phyloP scores from a whole-genome alignment of 2,888 invertebrate genomes.

The Leptinotarsa juncta region DNA sequence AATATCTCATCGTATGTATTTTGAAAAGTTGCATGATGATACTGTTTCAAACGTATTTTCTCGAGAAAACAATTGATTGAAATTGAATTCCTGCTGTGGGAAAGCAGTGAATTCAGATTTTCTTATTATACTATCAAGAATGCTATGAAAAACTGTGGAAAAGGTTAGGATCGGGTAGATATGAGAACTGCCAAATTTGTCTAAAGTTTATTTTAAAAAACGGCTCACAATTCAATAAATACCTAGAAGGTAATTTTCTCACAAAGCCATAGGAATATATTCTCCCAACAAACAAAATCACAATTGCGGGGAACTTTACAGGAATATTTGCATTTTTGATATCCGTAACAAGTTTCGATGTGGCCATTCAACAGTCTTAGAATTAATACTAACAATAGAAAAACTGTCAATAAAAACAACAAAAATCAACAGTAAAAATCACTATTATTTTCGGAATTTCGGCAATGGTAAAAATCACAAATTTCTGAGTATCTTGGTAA shows the following conservation, averaged over 20 bases:
- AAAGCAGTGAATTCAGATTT: too few species aligned
- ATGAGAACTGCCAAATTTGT: background rate
- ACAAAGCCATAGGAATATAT: constrained; percentile 12
- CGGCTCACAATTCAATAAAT: constrained; percentile 37
- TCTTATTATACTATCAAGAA: too few species aligned
- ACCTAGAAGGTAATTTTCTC: constrained; percentile 27
- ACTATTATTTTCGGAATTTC: constrained; percentile 41
- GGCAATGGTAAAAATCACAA: constrained; percentile 42
- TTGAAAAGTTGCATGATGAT: too few species aligned
- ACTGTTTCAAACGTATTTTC: too few species aligned
- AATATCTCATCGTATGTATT: too few species aligned
- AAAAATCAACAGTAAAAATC: constrained; percentile 43
- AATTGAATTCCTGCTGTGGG: too few species aligned
- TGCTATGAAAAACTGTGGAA: too few species aligned
- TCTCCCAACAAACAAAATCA: constrained; percentile 16
- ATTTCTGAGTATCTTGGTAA: constrained; percentile 22
- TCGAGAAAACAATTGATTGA: too few species aligned
- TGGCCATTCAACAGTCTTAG: constrained; percentile 48
- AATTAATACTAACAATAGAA: constrained; percentile 41
- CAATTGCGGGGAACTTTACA: background rate
- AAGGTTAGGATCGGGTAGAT: too few species aligned
- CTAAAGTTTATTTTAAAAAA: constrained; percentile 42
- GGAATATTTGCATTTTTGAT: background rate
- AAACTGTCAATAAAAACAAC: constrained; percentile 44
- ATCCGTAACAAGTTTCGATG: constrained; percentile 39